These are phyloP conservation scores for Amaurobius ferox DNA, from an alignment of 2,888 invertebrate genomes.

Conservation along the genomic window DNA sequence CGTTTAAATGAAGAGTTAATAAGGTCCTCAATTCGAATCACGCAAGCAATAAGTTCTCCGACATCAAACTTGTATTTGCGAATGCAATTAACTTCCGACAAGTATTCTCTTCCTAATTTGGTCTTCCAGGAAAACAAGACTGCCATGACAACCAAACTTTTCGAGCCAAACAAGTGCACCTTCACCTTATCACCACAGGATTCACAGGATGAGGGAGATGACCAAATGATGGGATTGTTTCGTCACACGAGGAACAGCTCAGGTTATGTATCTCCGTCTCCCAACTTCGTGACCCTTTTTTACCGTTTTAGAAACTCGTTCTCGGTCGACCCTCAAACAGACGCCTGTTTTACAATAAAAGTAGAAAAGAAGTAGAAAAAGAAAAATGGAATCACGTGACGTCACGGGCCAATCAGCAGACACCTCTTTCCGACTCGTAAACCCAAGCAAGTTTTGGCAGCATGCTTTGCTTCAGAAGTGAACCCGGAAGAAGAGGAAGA, in stretches of 20 bases:
- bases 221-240: no score
- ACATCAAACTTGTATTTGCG: no score
- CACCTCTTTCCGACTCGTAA: slow-evolving; percentile 23
- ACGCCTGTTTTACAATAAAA: slow-evolving; percentile 47
- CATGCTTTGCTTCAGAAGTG: slow-evolving; percentile 42
- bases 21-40: no score
- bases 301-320: slow-evolving; percentile 68
- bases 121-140: no score
- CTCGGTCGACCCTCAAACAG: slow-evolving; percentile 37
- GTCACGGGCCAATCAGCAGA: slow-evolving; percentile 40
- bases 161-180: no score
- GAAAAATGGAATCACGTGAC: slow-evolving; percentile 54
- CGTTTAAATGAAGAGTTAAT: no score
- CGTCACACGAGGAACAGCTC: slow-evolving; percentile 42
- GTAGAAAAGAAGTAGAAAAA: slow-evolving; percentile 26
- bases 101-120: no score
- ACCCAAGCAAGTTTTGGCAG: slow-evolving; percentile 59
- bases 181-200: no score
- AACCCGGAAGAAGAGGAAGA: slow-evolving; percentile 59
- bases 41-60: no score
- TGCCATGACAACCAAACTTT: no score
- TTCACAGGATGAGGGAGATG: no score
- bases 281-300: slow-evolving; percentile 8
- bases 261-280: slow-evolving; percentile 37
- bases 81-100: no score